Conservation (phyloP, 2,888 invertebrate genomes). For the Cephus nigrinus region DNA sequence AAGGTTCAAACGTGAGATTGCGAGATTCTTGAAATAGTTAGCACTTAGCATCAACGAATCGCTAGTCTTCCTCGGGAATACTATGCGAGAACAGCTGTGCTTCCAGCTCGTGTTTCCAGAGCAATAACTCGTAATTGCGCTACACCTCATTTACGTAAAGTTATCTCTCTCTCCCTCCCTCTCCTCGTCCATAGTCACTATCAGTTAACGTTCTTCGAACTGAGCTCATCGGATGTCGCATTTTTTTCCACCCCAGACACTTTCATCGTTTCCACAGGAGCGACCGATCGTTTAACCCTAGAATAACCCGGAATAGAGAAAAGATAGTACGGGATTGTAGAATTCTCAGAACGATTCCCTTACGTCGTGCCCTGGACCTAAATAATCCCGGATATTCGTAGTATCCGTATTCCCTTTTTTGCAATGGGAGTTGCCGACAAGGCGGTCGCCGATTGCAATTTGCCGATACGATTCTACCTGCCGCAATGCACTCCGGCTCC, state of each 20-base stretch:
- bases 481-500: constrained; percentile 35
- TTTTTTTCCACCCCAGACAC: not conserved
- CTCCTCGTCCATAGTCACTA: constrained; percentile 1
- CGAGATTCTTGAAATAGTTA: constrained; percentile 56
- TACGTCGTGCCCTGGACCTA: constrained; percentile 30
- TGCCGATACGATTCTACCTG: constrained; percentile 62
- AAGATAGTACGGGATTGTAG: constrained; percentile 3
- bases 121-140: constrained; percentile 37
- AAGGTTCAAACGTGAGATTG: constrained; percentile 49
- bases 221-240: not conserved
- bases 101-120: constrained; percentile 16
- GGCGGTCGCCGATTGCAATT: constrained; percentile 61
- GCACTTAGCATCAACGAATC: constrained; percentile 46
- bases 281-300: not conserved
- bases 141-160: constrained; percentile 28
- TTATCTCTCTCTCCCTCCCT: constrained; percentile 2
- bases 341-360: constrained; percentile 15
- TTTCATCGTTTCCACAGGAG: not conserved
- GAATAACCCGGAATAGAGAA: not conserved
- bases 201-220: constrained; percentile 24
- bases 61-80: constrained; percentile 3
- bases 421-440: constrained; percentile 53
- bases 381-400: constrained; percentile 46
- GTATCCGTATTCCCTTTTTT: constrained; percentile 27
- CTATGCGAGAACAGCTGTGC: constrained; percentile 23